Percentiles rank a stretch among this genome's conserved stretches.
Evolutionary conservation across 2,888 invertebrate species (phyloP).

Genomic region (Eristalis tenax): DNA sequence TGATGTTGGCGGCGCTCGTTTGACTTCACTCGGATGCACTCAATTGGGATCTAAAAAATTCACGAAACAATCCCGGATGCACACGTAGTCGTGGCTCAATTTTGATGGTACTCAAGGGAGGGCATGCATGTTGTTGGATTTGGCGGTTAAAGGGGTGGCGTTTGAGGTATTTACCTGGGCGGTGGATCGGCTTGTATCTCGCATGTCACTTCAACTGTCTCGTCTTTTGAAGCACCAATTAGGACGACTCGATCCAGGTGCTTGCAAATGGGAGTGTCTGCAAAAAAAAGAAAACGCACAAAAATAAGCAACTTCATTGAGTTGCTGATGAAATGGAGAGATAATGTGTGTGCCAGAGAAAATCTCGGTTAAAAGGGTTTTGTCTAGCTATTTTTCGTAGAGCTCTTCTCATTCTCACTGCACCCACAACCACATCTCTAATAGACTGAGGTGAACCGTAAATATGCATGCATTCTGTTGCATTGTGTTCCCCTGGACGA

Average conservation of each 20-base stretch:
- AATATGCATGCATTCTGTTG: not conserved
- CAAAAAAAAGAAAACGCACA: constrained; percentile 71
- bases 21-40: not conserved
- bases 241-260: constrained; percentile 88
- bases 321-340: not conserved
- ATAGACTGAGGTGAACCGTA: not conserved
- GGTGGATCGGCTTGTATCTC: constrained; percentile 96
- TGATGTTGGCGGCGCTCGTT: too few relatives aligned
- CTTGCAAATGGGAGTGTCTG: constrained; percentile 92
- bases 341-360: not conserved
- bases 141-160: not conserved
- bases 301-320: not conserved
- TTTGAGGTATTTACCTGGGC: constrained; percentile 82
- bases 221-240: constrained; percentile 93
- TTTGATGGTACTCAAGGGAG: not conserved
- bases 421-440: not conserved
- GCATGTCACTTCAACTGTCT: constrained; percentile 92
- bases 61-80: not conserved
- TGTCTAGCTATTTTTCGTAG: too few relatives aligned
- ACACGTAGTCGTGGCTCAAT: not conserved
- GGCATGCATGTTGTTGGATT: not conserved
- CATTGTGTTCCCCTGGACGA: not conserved
- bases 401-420: too few relatives aligned
- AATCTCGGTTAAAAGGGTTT: too few relatives aligned
- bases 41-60: not conserved